Base-by-base conservation (phyloP, 2,797 vertebrate genomes). In the Nasua narica region DNA sequence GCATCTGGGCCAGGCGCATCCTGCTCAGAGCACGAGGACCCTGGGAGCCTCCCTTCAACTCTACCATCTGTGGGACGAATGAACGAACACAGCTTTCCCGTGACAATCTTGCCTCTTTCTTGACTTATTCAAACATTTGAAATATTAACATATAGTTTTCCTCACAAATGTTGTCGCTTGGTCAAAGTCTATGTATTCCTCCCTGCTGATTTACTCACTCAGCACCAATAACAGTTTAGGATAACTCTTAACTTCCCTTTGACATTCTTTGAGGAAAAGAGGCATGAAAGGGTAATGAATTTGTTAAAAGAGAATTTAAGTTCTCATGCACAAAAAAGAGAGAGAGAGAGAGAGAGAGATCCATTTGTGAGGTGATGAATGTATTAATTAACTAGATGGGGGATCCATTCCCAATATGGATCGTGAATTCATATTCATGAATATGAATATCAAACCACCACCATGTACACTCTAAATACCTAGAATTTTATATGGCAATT, bases 1-100 rank as follows among this genome's bases (percentile, higher is more conserved):
- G 35, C 16, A 0, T 52, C 9, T 7, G 9, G 79, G 2, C 19
- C 2, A 12, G 60, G 18, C 35, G 0, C 0, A 0, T 21, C 46
- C 5, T 19, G 15, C 12, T n/a, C 29, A 15, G 54, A 60, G 43
- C 7, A 0, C 1, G 21, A 46, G n/a, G 16, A 79, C n/a, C 19
- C n/a, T 10, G 5, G 13, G 15, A 29, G 7, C 18, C 0, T 11
- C 37, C 15, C 32, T 40, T 4, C 2, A 37, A 25, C n/a, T 50
- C 37, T 12, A 16, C 40, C 5, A 2, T 25, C 3, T 19, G 2
- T 54, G 52, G 3, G 10, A 15, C 13, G n/a, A 23, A 69, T 4
- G 27, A 29, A 29, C 2, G 10, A 35, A 23, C 1, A 0, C 0
- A 65, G 29, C n/a, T 77, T 67, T 78, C 25, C 60, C 16, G 18